Evolutionary conservation across 2,113 vertebrate genomes (phyloP).

Genomic region (Bostrychus sinensis): DNA sequence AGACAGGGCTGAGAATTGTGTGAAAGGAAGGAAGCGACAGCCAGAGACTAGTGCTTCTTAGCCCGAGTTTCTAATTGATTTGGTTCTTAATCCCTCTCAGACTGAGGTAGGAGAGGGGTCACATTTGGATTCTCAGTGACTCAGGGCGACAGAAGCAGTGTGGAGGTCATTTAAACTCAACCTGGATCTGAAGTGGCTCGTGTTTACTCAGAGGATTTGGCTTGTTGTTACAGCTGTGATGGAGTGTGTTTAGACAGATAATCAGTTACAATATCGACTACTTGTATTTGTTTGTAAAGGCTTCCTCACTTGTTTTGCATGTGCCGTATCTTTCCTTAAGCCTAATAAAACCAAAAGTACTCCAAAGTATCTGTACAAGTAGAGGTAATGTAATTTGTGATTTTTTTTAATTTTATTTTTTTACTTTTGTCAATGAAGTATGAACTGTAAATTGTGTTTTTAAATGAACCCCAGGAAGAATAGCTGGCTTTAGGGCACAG

Average conservation of each 20-base stretch:
- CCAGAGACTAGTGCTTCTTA: conserved; percentile 56
- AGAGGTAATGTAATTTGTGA: no score
- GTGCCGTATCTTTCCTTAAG: background rate
- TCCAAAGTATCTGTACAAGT: no score
- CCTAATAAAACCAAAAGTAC: conserved; percentile 32
- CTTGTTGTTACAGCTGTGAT: conserved; percentile 42
- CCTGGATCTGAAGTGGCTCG: conserved; percentile 56
- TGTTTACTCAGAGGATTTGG: conserved; percentile 69
- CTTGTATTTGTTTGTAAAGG: conserved; percentile 39
- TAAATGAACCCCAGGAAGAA: no score
- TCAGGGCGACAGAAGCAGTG: conserved; percentile 9
- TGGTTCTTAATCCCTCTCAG: conserved; percentile 73
- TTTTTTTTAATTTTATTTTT: no score
- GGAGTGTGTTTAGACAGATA: conserved; percentile 53
- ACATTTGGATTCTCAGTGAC: conserved; percentile 61
- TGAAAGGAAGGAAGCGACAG: conserved; percentile 40
- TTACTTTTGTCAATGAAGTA: no score
- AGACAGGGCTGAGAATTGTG: conserved; percentile 22
- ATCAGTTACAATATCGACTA: conserved; percentile 49
- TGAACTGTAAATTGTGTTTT: no score
- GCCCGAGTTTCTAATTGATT: conserved; percentile 76
- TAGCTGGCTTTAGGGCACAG: no score
- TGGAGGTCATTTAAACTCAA: conserved; percentile 73
- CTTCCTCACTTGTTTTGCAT: no score
- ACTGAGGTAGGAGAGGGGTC: conserved; percentile 61